Base-by-base conservation (phyloP, 2,888 invertebrate genomes). In the Physocephala rufipes region DNA sequence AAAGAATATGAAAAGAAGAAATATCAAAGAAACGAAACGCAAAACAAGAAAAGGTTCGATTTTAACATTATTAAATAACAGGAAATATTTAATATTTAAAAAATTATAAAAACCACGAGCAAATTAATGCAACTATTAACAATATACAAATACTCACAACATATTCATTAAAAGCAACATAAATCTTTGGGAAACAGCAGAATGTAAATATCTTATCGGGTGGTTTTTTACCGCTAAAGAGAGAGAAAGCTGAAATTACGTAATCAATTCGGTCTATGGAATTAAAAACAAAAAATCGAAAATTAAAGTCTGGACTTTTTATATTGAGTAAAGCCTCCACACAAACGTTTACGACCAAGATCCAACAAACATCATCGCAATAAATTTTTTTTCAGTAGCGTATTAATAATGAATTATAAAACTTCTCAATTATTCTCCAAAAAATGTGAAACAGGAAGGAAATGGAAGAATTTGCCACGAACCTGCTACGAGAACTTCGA, bases 151-250 rank as follows among this genome's bases (percentile, higher is more conserved):
- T 15, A 19, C 1, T 2, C n/a, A 58, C 59, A 67, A 47, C 59
- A 61, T 61, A 67, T 59, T 67, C 59, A 65, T 45, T 67, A 62
- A 66, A 73, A 73, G 74, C 73, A 74, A 69, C 70, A n/a, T n/a
- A 36, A 36, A 36, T 36, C 36, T 45, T 73, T 72, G 64, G 73
- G 69, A 59, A 72, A 59, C 26, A 12, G 1, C 16, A 55, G 55
- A 69, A 69, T 47, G 26, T 55, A 67, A 59, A 69, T 74, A 71
- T 75, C 74, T 4, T 36, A 49, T n/a, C 16, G 49, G 3, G 49
- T n/a, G n/a, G n/a, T 73, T 74, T 64, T 74, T 65, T 70, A 74
- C 66, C 72, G 73, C 74, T 70, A 70, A 74, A 26, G 51, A 71
- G 63, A 24, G 53, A 19, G 19, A 55, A 70, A 67, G 68, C 24